Evolutionary conservation across 2,888 invertebrate species (phyloP).

Genomic region (Acanthosepion pharaonis): DNA sequence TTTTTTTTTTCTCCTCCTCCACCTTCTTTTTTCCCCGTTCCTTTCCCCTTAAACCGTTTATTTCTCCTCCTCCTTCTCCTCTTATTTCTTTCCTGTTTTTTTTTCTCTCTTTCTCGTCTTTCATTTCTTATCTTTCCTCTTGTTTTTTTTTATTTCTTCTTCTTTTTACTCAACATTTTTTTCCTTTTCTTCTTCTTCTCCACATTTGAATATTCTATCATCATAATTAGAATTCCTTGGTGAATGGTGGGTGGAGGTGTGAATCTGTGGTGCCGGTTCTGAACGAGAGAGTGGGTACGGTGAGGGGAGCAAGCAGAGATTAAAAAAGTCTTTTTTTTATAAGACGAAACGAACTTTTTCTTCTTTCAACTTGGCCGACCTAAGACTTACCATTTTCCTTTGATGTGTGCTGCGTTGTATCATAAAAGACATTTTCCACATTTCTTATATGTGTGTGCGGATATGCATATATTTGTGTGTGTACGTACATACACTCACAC

Average conservation of each 20-base stretch:
- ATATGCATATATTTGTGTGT: no score
- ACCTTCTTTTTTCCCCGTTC: no score
- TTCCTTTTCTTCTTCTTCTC: not conserved
- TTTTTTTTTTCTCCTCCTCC: no score
- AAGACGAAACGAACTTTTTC: slow-evolving; percentile 12
- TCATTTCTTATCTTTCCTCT: no score
- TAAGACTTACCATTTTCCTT: slow-evolving; percentile 23
- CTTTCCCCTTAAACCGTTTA: no score
- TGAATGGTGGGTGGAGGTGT: not conserved
- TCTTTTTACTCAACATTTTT: not conserved
- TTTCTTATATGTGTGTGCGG: not conserved
- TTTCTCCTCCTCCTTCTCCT: no score
- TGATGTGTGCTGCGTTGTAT: not conserved
- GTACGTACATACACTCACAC: not conserved
- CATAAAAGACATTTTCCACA: slow-evolving; percentile 21
- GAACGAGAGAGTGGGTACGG: not conserved
- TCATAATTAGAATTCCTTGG: slow-evolving; percentile 23
- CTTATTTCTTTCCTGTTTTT: no score
- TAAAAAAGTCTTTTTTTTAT: not conserved
- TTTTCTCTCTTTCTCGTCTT: no score
- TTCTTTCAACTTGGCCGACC: slow-evolving; percentile 20
- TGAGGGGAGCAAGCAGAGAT: not conserved
- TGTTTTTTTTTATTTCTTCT: no score
- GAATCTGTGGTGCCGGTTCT: not conserved
- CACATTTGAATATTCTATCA: not conserved